Evolutionary conservation across 2,888 invertebrate species (phyloP), one percentile per base, ranked within the genome.

Genomic region (Himalopsyche anomala): DNA sequence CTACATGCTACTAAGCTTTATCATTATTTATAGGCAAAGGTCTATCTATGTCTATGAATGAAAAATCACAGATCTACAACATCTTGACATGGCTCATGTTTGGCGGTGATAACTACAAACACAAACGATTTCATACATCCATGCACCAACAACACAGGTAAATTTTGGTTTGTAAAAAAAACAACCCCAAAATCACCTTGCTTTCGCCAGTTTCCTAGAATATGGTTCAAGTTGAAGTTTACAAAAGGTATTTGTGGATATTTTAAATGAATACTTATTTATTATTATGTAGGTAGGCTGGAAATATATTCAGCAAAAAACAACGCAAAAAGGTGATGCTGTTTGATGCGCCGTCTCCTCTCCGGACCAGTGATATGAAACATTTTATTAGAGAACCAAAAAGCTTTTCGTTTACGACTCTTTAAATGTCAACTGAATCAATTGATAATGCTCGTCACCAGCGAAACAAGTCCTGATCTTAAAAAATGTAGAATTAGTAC

Each of bases 181-280:
- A 62, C 62, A 62, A 62, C 62, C 62, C 62, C 62, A 62, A 62
- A 62, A 62, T 62, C 62, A 62, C 62, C 62, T 62, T 62, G 62
- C 62, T 62, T 62, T 62, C 62, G 62, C 62, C 62, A 62, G 62
- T 62, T 62, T 62, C 62, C 62, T n/a, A 62, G 62, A 62, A 62
- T 62, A 62, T 62, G 62, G 62, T 62, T 62, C 62, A 62, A 28
- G 8, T 62, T 62, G 62, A 62, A 62, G 62, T 62, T 62, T 62
- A 62, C 62, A 62, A 62, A 62, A 62, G 62, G 62, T 62, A 62
- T 62, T 62, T 62, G 62, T 62, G 62, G 62, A 62, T 62, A 62
- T 62, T 62, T 62, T 28, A 62, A 62, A 62, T 28, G 62, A 62
- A 62, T 19, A 62, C 62, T 62, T 62, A 62, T 62, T 62, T 62